Evolutionary conservation across 1,140 invertebrate species (phyloP).

Genomic region (Lepeophtheirus salmonis): DNA sequence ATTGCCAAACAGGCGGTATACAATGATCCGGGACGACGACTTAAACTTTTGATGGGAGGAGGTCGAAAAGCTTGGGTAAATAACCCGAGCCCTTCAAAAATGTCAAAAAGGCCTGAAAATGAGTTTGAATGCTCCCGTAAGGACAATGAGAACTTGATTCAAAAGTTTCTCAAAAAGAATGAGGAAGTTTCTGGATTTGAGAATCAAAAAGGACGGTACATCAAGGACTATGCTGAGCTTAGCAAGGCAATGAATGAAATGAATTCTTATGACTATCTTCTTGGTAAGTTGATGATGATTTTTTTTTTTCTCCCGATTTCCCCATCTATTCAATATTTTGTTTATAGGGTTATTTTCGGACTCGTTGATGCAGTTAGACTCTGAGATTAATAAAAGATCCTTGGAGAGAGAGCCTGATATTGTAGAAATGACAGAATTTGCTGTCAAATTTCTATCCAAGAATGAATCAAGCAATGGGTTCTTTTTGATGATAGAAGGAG

Average conservation of each 20-base stretch:
- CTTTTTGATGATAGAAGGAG: constrained; percentile 22
- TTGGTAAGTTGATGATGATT: background rate
- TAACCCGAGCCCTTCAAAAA: background rate
- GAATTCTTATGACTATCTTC: background rate
- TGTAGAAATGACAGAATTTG: background rate
- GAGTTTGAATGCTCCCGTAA: background rate
- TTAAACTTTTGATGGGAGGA: constrained; percentile 22
- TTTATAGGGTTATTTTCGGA: background rate
- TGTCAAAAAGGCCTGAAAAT: background rate
- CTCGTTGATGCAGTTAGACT: background rate
- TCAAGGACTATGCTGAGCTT: background rate
- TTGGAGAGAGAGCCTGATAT: background rate
- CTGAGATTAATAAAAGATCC: background rate
- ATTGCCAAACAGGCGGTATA: constrained; percentile 26
- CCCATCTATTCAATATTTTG: no score
- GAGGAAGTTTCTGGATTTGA: background rate
- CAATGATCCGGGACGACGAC: constrained; percentile 21
- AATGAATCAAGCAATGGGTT: constrained; percentile 8
- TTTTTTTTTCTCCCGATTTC: no score
- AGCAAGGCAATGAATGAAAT: background rate
- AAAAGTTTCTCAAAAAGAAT: background rate
- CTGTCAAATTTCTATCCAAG: background rate
- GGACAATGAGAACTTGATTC: background rate
- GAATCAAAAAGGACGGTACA: background rate
- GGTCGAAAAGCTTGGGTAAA: constrained; percentile 3